phyloP scores from a whole-genome alignment of 2,888 invertebrate genomes.

The Nysson spinosus region DNA sequence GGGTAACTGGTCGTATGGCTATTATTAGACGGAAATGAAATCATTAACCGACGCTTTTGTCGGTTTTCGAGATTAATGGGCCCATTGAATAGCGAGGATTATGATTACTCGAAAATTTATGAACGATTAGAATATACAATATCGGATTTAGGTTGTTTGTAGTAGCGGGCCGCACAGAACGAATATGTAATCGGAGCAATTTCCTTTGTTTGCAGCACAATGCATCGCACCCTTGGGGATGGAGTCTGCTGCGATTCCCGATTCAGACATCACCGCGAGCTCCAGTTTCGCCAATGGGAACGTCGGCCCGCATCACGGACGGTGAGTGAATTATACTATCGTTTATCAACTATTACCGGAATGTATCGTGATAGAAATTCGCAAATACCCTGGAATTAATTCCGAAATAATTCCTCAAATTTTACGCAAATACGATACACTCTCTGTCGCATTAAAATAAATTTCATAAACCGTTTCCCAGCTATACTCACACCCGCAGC shows the following conservation, averaged over 20 bases:
- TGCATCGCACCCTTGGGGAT: constrained; percentile 91
- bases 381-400: constrained; percentile 56
- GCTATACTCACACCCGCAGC: too few species aligned
- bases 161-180: constrained; percentile 26
- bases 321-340: constrained; percentile 77
- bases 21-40: too few species aligned
- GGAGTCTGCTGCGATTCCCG: constrained; percentile 89
- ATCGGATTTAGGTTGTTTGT: constrained; percentile 12
- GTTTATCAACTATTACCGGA: constrained; percentile 51
- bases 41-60: background rate
- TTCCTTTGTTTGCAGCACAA: constrained; percentile 82
- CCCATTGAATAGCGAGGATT: too few species aligned
- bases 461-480: too few species aligned
- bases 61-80: background rate
- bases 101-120: background rate
- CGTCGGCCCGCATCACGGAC: constrained; percentile 91
- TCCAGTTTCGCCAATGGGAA: constrained; percentile 91
- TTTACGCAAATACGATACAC: too few species aligned
- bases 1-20: too few species aligned
- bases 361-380: constrained; percentile 51
- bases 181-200: constrained; percentile 58
- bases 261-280: constrained; percentile 89
- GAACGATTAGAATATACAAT: constrained; percentile 25
- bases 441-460: too few species aligned
- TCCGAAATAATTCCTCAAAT: constrained; percentile 31